Base-by-base conservation (phyloP, 2,113 vertebrate species). In the Ahaetulla prasina region DNA sequence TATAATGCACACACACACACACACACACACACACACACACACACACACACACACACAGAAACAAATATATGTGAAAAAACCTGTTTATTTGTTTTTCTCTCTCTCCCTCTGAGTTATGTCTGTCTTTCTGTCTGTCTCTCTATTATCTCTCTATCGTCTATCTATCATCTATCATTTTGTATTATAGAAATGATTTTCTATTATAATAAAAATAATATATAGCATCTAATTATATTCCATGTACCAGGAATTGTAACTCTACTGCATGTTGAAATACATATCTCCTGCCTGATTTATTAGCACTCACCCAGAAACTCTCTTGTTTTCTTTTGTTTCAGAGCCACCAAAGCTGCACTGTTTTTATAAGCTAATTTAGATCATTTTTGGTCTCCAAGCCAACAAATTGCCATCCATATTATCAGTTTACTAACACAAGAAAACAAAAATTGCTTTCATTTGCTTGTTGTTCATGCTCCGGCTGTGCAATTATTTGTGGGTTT, bases 381-480 rank as follows among this genome's bases (percentile, higher is more conserved):
- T 85, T 90, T 92, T 92, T 90, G 23, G 92, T 89, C 45, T 90
- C 74, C 43, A 50, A 52, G 88, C 92, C 92, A 92, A 92, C 54
- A 85, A 90, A 85, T 92, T 11, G n/a, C 74, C 53, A 92, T 60
- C 92, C 74, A 85, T 86, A 89, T 63, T 89, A 90, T 92, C 88
- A 86, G 88, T 89, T 92, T 89, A 92, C 92, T 88, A 89, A 92
- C 54, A 86, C 12, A 52, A 86, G 88, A 53, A 90, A 89, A 92
- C 92, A 92, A 89, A 89, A 89, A 89, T 90, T 18, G 74, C 92
- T 92, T 92, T 92, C 92, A 92, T 86, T 89, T 25, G 2, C 47
- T 5, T 35, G 8, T 57, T 39, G 22, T 52, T 85, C 92, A 92
- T 22, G 54, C 88, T 92, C 45, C 12, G 45, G 88, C 53, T 89